Evolutionary conservation across 2,888 invertebrate species (phyloP).

Genomic region (Cremastobaeus sp.): DNA sequence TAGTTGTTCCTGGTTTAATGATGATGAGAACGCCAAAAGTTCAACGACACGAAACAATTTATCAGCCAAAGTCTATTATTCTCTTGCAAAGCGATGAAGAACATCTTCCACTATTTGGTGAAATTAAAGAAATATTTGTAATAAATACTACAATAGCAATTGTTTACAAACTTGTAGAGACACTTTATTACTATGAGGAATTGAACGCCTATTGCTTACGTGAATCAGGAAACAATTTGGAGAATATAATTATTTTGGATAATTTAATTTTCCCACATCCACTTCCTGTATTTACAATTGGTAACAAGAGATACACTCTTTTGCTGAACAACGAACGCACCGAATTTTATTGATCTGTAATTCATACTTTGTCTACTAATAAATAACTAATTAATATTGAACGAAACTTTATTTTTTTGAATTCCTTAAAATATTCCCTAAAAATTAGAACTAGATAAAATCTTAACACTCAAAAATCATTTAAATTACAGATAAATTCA

Average conservation of each 20-base stretch:
- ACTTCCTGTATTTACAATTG: no score
- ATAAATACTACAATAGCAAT: background rate
- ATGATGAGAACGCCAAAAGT: background rate
- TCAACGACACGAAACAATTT: background rate
- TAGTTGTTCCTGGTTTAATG: background rate
- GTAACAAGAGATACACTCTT: no score
- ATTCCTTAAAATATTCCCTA: no score
- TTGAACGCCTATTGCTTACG: background rate
- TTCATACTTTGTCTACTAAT: no score
- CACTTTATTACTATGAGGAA: background rate
- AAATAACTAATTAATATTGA: no score
- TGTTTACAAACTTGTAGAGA: background rate
- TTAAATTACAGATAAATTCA: no score
- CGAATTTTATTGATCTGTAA: no score
- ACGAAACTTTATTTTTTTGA: no score
- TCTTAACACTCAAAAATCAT: no score
- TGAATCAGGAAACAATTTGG: background rate
- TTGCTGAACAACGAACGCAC: no score
- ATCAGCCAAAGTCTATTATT: background rate
- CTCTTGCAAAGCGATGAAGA: background rate
- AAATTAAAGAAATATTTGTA: conserved; percentile 5
- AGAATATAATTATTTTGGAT: conserved; percentile 6
- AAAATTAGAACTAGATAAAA: no score
- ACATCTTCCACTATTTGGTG: background rate
- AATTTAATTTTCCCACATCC: no score